These are phyloP conservation scores for Drosophila formosana DNA, from an alignment of 2,888 invertebrate species.

Conservation along the genomic window DNA sequence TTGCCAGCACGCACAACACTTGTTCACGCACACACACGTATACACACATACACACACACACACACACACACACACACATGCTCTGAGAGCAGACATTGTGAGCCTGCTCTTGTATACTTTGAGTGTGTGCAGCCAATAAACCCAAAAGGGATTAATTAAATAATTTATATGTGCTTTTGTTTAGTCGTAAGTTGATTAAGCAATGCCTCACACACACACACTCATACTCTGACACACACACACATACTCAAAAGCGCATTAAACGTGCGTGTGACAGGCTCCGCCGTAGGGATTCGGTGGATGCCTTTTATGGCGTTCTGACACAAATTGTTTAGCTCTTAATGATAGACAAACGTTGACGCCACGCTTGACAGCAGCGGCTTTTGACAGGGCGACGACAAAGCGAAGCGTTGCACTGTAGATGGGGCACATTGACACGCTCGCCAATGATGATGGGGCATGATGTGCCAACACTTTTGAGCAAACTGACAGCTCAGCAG, in stretches of 20 bases:
- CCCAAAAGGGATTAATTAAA: slow-evolving; percentile 76
- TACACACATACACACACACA: slow-evolving; percentile 13
- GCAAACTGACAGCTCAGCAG: slow-evolving; percentile 30
- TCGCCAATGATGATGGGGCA: slow-evolving; percentile 4
- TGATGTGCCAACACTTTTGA: slow-evolving; percentile 32
- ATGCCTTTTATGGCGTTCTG: slow-evolving; percentile 51
- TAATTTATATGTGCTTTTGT: slow-evolving; percentile 77
- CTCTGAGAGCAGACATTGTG: slow-evolving; percentile 4
- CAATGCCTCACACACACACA: slow-evolving; percentile 39
- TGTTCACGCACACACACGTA: slow-evolving; percentile 16
- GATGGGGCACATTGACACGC: background rate
- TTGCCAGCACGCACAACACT: slow-evolving; percentile 67
- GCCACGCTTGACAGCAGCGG: slow-evolving; percentile 43
- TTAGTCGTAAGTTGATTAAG: slow-evolving; percentile 75
- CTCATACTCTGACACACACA: background rate
- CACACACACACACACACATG: slow-evolving; percentile 14
- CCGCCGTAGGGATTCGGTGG: slow-evolving; percentile 7
- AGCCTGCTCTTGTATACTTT: background rate
- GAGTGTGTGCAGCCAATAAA: slow-evolving; percentile 63
- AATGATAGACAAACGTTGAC: slow-evolving; percentile 68
- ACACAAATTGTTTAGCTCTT: slow-evolving; percentile 61
- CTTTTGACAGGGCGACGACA: slow-evolving; percentile 39
- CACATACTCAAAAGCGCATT: slow-evolving; percentile 66
- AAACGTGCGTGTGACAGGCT: slow-evolving; percentile 58
- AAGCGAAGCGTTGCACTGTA: slow-evolving; percentile 19